These are phyloP conservation scores for Pseudanteris insignis DNA, from an alignment of 2,888 invertebrate species.

Conservation along the genomic window DNA sequence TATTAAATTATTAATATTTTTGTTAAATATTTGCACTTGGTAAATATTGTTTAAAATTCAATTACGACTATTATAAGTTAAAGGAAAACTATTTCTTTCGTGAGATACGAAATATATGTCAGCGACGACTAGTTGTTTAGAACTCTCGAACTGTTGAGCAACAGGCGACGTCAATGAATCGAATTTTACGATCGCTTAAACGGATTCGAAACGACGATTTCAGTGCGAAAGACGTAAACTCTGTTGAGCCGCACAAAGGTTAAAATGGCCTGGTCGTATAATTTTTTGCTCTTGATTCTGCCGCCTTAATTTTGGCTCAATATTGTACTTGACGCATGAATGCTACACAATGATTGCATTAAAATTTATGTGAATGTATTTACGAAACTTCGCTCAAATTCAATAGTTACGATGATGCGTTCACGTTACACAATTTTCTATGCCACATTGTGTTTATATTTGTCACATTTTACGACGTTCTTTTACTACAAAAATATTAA, in stretches of 20 bases:
- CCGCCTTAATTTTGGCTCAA: conserved; percentile 4
- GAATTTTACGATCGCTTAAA: conserved; percentile 26
- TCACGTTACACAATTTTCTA: no score
- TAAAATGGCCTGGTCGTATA: conserved; percentile 12
- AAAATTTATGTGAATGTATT: conserved; percentile 18
- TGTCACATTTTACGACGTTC: no score
- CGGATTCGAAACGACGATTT: conserved; percentile 25
- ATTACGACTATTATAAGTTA: no score
- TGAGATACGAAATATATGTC: no score
- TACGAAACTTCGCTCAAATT: conserved; percentile 23
- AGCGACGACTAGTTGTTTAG: conserved; percentile 1
- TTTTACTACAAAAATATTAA: no score
- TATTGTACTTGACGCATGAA: conserved; percentile 31
- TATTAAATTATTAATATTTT: no score
- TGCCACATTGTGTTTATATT: no score
- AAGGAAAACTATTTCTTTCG: no score
- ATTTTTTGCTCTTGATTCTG: conserved; percentile 22
- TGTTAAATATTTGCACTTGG: no score
- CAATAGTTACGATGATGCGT: conserved; percentile 26
- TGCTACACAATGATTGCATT: conserved; percentile 18
- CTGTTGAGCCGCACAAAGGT: conserved; percentile 6
- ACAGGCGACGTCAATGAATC: conserved; percentile 10
- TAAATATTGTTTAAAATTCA: no score
- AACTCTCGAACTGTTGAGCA: not conserved
- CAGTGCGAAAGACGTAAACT: conserved; percentile 18